A percentile compares a stretch with the other conserved stretches of the same genome.
phyloP scores from a whole-genome alignment of 2,113 vertebrate species.

The Microtus pennsylvanicus region DNA sequence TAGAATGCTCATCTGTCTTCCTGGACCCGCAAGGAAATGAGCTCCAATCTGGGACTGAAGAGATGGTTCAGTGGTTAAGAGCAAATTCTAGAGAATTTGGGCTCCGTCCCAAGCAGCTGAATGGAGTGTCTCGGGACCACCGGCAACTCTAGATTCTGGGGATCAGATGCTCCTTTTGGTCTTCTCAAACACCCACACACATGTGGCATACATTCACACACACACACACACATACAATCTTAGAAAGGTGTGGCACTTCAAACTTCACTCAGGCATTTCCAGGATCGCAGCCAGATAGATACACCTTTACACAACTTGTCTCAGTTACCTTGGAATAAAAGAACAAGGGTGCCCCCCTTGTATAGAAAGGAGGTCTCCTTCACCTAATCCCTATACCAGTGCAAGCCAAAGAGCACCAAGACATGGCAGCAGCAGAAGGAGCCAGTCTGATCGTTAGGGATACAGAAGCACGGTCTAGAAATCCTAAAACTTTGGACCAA shows the following conservation, averaged over 20 bases:
- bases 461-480: neutral
- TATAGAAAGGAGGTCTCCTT: neutral
- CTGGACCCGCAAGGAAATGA: neutral
- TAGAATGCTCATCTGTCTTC: conserved; percentile 4
- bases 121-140: neutral
- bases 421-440: neutral
- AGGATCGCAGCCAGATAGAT: neutral
- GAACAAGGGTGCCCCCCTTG: neutral
- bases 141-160: neutral
- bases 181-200: neutral
- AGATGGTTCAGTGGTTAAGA: neutral
- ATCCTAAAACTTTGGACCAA: neutral
- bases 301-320: neutral
- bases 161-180: neutral
- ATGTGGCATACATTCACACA: neutral
- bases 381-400: neutral
- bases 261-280: neutral
- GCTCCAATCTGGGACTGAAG: neutral
- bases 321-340: neutral
- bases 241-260: neutral
- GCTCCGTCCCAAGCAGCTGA: neutral
- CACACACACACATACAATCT: neutral
- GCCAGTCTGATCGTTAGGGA: neutral
- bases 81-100: neutral
- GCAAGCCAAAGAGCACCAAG: neutral